Conservation (phyloP, 2,113 vertebrate genomes). For the Ondatra zibethicus region DNA sequence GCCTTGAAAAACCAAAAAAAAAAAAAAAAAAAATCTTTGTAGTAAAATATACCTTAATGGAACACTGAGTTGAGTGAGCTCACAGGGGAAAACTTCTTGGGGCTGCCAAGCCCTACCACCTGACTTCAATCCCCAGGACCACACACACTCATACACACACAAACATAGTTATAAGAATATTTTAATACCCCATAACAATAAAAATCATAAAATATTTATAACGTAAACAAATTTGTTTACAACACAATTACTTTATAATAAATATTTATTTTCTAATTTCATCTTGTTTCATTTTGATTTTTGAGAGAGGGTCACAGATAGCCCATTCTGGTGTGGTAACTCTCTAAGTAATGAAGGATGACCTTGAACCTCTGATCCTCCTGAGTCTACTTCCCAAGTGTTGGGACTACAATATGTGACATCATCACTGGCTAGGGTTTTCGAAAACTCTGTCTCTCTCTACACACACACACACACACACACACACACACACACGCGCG, state of each 20-base stretch:
- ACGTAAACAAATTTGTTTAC: neutral
- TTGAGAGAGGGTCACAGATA: neutral
- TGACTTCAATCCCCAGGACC: neutral
- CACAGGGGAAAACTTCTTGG: neutral
- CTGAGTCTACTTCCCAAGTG: neutral
- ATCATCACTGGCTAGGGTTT: neutral
- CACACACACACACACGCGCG: no score
- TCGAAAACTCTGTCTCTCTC: rapidly evolving
- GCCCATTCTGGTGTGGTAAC: neutral
- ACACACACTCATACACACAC: no score
- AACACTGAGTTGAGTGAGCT: neutral
- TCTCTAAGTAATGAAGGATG: neutral
- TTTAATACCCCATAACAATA: neutral
- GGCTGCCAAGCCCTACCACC: neutral
- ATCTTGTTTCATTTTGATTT: neutral
- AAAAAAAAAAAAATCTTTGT: neutral
- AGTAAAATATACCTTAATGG: neutral
- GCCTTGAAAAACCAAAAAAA: neutral
- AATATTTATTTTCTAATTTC: neutral
- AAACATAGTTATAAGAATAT: no score
- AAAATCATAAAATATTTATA: neutral
- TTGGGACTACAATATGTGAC: neutral
- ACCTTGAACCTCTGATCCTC: neutral
- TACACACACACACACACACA: no score
- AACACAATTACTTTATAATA: neutral